Evolutionary conservation across 2,888 invertebrate species (phyloP).

Genomic region (Iselma pallidipennis): DNA sequence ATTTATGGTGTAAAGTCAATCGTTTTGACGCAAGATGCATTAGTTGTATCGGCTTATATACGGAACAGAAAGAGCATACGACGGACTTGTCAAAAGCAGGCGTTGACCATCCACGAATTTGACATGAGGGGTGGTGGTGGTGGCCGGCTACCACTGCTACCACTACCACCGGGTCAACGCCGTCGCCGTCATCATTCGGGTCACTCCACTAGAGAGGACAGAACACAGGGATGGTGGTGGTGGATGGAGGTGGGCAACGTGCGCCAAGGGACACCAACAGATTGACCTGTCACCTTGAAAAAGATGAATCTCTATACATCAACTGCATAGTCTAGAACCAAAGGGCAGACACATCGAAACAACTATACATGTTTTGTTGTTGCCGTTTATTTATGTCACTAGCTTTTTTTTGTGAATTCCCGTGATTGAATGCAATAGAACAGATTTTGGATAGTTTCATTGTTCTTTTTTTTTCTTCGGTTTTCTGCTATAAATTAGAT

Average conservation of each 20-base stretch:
- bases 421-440: no score
- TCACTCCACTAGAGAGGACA: not conserved
- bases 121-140: slow-evolving; percentile 14
- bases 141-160: not conserved
- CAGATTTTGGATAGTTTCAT: no score
- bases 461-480: not conserved
- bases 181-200: not conserved
- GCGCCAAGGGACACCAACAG: slow-evolving; percentile 24
- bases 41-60: slow-evolving; percentile 27
- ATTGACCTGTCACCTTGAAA: slow-evolving; percentile 38
- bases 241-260: not conserved
- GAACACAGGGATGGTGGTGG: not conserved
- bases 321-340: not conserved
- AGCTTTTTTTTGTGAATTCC: no score
- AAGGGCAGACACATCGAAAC: no score
- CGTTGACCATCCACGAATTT: slow-evolving; percentile 13
- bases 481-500: no score
- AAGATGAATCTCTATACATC: slow-evolving; percentile 20
- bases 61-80: slow-evolving; percentile 10
- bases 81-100: slow-evolving; percentile 27
- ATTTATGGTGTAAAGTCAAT: slow-evolving; percentile 4
- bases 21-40: slow-evolving; percentile 22
- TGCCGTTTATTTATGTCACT: no score
- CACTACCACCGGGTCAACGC: not conserved
- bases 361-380: no score